These are phyloP conservation scores for Hypotaenidia okinawae DNA, from an alignment of 2,797 vertebrate genomes.

Conservation along the genomic window DNA sequence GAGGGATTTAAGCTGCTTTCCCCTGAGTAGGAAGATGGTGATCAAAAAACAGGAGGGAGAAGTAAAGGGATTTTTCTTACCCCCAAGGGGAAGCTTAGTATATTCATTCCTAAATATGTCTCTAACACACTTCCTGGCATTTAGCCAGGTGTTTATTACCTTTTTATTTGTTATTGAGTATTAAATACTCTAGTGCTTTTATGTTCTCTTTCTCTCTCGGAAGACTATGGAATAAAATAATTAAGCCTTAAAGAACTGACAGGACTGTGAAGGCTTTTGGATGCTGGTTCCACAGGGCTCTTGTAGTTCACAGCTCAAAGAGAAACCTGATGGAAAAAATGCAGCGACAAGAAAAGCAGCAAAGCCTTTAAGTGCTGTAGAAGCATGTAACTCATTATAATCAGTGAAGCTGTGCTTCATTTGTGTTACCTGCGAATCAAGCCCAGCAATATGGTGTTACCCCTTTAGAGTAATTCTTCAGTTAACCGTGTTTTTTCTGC, in stretches of 20 bases:
- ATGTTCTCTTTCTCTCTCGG: background rate
- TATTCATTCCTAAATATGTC: background rate
- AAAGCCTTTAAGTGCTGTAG: background rate
- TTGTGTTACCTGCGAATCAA: background rate
- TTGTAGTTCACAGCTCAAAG: background rate
- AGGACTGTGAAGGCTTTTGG: background rate
- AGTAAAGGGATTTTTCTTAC: background rate
- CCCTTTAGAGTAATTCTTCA: background rate
- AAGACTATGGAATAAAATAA: conserved; percentile 3
- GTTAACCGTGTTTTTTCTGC: background rate
- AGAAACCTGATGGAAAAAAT: background rate
- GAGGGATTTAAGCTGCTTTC: background rate
- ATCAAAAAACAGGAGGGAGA: background rate
- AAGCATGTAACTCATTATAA: background rate
- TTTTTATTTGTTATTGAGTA: background rate
- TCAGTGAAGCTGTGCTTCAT: background rate
- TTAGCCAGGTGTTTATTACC: background rate
- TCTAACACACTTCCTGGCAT: background rate
- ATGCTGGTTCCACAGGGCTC: background rate
- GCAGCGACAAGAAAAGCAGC: background rate
- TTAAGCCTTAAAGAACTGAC: background rate
- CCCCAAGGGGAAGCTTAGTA: background rate
- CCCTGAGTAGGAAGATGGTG: background rate
- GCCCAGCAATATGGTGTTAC: background rate
- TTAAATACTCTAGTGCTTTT: background rate